phyloP scores from a whole-genome alignment of 1,140 invertebrate species.

The Pogonomyrmex californicus region DNA sequence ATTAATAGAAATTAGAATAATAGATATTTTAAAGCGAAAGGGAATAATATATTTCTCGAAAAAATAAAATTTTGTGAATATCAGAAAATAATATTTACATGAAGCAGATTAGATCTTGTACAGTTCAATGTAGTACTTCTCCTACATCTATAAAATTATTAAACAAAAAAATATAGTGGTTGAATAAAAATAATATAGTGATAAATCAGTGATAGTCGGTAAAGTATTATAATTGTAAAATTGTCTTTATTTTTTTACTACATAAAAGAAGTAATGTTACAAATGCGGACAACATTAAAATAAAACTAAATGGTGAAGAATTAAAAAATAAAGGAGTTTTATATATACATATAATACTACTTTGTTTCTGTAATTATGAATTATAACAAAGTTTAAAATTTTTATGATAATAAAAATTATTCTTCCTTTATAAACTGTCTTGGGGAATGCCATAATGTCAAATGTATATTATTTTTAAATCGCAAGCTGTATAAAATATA shows the following conservation, averaged over 20 bases:
- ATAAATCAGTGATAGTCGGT: slow-evolving; percentile 25
- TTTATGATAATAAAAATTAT: background rate
- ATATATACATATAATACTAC: background rate
- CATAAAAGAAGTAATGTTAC: slow-evolving; percentile 1
- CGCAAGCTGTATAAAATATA: slow-evolving; percentile 25
- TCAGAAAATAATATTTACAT: slow-evolving; percentile 8
- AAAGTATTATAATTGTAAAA: slow-evolving; percentile 30
- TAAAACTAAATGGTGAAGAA: background rate
- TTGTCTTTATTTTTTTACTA: slow-evolving; percentile 52
- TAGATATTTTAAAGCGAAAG: background rate
- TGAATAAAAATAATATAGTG: slow-evolving; percentile 37
- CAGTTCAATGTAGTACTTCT: slow-evolving; percentile 1
- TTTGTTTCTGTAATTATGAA: slow-evolving; percentile 5
- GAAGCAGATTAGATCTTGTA: slow-evolving; percentile 25
- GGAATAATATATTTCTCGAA: slow-evolving; percentile 49
- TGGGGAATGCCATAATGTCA: background rate
- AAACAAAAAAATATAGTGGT: background rate
- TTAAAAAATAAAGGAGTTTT: slow-evolving; percentile 9
- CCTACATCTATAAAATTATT: slow-evolving; percentile 39
- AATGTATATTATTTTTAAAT: slow-evolving; percentile 24
- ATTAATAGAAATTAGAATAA: slow-evolving; percentile 78
- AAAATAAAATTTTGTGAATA: slow-evolving; percentile 33
- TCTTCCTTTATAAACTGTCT: background rate
- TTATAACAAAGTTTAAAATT: background rate
- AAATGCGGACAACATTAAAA: slow-evolving; percentile 6